Evolutionary conservation across 2,888 invertebrate species (phyloP).

Genomic region (Tetrapedia diversipes): DNA sequence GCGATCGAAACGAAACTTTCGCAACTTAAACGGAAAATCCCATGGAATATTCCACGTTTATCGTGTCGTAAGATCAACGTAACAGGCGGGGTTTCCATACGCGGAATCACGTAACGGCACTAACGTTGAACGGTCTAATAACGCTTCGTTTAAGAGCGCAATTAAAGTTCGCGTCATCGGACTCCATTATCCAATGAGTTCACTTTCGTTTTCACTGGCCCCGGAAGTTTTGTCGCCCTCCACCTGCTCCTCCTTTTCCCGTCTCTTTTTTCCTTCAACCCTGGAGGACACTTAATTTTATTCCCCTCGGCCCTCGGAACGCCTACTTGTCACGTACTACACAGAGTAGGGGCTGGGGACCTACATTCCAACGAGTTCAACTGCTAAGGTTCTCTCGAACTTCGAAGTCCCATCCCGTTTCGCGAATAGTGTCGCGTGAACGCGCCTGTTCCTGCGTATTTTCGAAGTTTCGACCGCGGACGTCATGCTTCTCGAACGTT

Average conservation of each 20-base stretch:
- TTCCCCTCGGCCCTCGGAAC: constrained; percentile 36
- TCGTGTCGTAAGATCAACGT: neutral
- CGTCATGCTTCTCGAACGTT: neutral
- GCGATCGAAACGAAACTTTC: neutral
- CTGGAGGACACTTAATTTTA: constrained; percentile 41
- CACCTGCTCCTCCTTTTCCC: neutral
- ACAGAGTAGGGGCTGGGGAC: constrained; percentile 15
- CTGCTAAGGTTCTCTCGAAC: constrained; percentile 28
- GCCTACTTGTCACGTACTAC: constrained; percentile 46
- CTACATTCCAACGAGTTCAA: constrained; percentile 31
- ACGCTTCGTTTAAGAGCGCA: constrained; percentile 18
- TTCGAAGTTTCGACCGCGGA: neutral
- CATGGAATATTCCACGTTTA: neutral
- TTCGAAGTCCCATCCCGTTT: constrained; percentile 15
- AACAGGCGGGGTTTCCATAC: neutral
- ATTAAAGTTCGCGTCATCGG: constrained; percentile 25
- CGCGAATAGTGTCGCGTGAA: constrained; percentile 21
- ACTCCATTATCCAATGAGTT: constrained; percentile 21
- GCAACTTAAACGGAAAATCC: no score
- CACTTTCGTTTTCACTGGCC: constrained; percentile 17
- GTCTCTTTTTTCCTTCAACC: neutral
- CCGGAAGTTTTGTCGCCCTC: neutral
- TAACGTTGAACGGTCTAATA: constrained; percentile 34
- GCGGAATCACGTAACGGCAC: constrained; percentile 34
- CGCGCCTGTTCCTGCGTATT: neutral